A percentile compares a stretch with the other conserved stretches of the same genome.
These are phyloP conservation scores for Nomada goodeniana DNA, from an alignment of 2,888 invertebrate genomes.

Conservation along the genomic window DNA sequence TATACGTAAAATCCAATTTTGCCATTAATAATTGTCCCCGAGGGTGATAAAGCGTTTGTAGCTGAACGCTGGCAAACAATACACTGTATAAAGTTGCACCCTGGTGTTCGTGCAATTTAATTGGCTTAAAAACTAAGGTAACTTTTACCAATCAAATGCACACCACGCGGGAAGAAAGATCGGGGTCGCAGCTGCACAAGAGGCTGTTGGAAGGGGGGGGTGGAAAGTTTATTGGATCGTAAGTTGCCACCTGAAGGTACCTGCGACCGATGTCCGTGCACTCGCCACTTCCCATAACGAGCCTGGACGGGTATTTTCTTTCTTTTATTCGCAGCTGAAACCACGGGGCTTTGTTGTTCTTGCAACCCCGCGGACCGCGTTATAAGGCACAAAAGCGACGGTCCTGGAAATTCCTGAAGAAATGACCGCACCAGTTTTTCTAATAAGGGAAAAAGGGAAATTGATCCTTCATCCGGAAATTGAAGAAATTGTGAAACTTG, in stretches of 20 bases:
- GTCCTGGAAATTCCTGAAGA: slow-evolving; percentile 29
- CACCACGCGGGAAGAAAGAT: slow-evolving; percentile 64
- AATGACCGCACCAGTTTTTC: slow-evolving; percentile 27
- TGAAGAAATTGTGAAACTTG: slow-evolving; percentile 39
- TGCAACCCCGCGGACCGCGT: slow-evolving; percentile 27
- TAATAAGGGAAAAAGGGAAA: background rate
- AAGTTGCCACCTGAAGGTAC: slow-evolving; percentile 66
- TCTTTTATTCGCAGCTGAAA: slow-evolving; percentile 42
- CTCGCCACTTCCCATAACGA: slow-evolving; percentile 44
- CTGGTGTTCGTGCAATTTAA: slow-evolving; percentile 45
- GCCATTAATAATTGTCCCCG: background rate
- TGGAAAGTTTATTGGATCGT: slow-evolving; percentile 74
- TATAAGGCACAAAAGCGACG: slow-evolving; percentile 36
- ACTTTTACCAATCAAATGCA: slow-evolving; percentile 61
- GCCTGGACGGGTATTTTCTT: slow-evolving; percentile 59
- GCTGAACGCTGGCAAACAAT: background rate
- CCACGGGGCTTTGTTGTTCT: slow-evolving; percentile 56
- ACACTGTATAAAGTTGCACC: slow-evolving; percentile 6
- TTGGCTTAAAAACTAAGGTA: slow-evolving; percentile 63
- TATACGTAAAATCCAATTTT: background rate
- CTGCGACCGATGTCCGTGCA: slow-evolving; percentile 51
- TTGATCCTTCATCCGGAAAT: slow-evolving; percentile 7
- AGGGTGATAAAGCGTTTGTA: slow-evolving; percentile 1
- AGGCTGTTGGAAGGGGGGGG: slow-evolving; percentile 31
- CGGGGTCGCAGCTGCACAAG: slow-evolving; percentile 65